Evolutionary conservation across 2,888 invertebrate genomes (phyloP), one percentile per base, ranked within the genome.

Genomic region (Esperia sulphurella): DNA sequence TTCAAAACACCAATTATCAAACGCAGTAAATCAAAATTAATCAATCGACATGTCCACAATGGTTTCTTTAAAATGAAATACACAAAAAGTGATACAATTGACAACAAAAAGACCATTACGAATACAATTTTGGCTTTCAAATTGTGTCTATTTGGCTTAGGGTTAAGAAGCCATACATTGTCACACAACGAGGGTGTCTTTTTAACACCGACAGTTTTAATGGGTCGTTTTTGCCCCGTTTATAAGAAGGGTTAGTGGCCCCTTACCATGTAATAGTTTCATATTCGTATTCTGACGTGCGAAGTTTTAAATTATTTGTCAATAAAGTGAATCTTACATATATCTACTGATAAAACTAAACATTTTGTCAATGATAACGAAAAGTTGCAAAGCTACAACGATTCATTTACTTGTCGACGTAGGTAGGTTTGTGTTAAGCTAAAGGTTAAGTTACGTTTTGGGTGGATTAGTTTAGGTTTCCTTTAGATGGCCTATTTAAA

Each of bases 91-190:
- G 61, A 64, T 63, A 57, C 70, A 62, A 70, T 71, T 72, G 71
- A 69, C 73, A 68, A 74, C 71, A 74, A 77, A 77, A 56, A 75
- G 71, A 71, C 76, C 71, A 78, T 79, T 78, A 76, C 72, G 68
- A 77, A 80, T 79, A 79, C 77, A 82, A 83, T 83, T 82, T 80
- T 68, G 79, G 80, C 75, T 76, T 79, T 71, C 71, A 76, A 83
- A 81, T 83, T 77, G 79, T 73, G 66, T 73, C 71, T 75, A 74
- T 84, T 83, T 75, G 71, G 77, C 71, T 72, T 71, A 75, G 83
- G 82, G 85, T 81, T 87, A 85, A 85, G 85, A 87, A 88, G 84
- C 85, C 85, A 68, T 77, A 79, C 75, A 70, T 68, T 69, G 68
- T 63, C 66, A 63, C 76, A 80, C 79, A 82, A 83, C 73, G 68